Conservation (phyloP, 2,797 vertebrate genomes). For the Triplophysa yarkandensis region DNA sequence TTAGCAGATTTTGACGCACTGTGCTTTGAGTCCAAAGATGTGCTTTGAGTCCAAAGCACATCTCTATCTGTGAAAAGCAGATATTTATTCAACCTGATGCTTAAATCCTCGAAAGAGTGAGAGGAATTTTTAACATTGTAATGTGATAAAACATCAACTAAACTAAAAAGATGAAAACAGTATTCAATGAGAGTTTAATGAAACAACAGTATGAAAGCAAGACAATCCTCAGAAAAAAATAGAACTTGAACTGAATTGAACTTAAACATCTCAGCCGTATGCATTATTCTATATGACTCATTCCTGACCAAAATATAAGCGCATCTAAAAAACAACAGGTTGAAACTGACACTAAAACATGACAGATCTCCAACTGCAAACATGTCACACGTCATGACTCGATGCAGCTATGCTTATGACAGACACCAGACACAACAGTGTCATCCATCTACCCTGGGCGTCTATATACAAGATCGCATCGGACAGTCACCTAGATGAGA, state of each 20-base stretch:
- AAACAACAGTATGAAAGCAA: too few species aligned
- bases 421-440: slow-evolving; percentile 48
- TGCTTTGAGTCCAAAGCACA: not conserved
- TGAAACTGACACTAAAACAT: not conserved
- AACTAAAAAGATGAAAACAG: not conserved
- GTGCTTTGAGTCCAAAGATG: too few species aligned
- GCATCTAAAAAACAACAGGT: not conserved
- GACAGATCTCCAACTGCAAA: slow-evolving; percentile 17
- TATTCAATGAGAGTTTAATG: not conserved
- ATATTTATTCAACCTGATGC: not conserved
- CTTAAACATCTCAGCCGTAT: not conserved
- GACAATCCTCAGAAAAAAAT: not conserved
- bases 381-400: not conserved
- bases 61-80: not conserved
- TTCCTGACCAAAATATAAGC: slow-evolving; percentile 13
- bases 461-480: slow-evolving; percentile 67
- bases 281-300: not conserved
- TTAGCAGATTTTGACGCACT: not conserved
- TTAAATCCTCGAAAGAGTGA: not conserved
- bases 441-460: slow-evolving; percentile 53
- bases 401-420: slow-evolving; percentile 1
- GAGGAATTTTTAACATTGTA: not conserved
- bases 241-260: not conserved
- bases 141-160: not conserved
- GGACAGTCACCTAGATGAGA: slow-evolving; percentile 58